phyloP scores from a whole-genome alignment of 2,888 invertebrate genomes.

The Emesis furor region DNA sequence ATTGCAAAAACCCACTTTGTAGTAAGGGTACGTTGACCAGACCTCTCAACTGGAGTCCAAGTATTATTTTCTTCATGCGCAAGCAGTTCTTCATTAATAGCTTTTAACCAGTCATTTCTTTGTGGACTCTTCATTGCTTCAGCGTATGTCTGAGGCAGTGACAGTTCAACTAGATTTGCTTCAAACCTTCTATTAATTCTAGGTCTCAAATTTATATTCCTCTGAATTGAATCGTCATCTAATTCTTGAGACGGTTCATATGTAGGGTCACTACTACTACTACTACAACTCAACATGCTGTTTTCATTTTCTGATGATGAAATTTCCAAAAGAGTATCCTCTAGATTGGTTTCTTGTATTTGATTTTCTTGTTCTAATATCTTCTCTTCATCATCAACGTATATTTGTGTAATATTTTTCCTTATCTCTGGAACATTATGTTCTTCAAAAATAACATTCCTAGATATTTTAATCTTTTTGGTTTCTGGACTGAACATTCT shows the following conservation, averaged over 20 bases:
- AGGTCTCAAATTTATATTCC: slow-evolving; percentile 64
- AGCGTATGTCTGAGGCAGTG: slow-evolving; percentile 65
- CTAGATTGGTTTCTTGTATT: slow-evolving; percentile 9
- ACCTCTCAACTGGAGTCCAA: slow-evolving; percentile 60
- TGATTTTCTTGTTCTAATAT: slow-evolving; percentile 27
- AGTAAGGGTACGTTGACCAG: slow-evolving; percentile 60
- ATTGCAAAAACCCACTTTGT: slow-evolving; percentile 74
- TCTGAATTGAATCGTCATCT: slow-evolving; percentile 32
- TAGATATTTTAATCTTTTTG: slow-evolving; percentile 31
- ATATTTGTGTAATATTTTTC: slow-evolving; percentile 55
- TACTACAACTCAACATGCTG: slow-evolving; percentile 53
- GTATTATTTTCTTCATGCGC: slow-evolving; percentile 71
- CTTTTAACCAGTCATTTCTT: slow-evolving; percentile 54
- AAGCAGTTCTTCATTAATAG: slow-evolving; percentile 66
- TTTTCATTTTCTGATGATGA: slow-evolving; percentile 48
- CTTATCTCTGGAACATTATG: slow-evolving; percentile 42
- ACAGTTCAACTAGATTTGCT: slow-evolving; percentile 67
- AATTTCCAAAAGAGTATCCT: slow-evolving; percentile 33
- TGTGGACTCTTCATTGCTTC: slow-evolving; percentile 69
- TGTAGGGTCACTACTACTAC: slow-evolving; percentile 52
- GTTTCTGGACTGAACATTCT: slow-evolving; percentile 18
- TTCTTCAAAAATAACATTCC: slow-evolving; percentile 75
- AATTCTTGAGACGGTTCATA: slow-evolving; percentile 72
- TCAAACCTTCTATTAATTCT: slow-evolving; percentile 60
- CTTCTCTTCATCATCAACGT: slow-evolving; percentile 47